phyloP scores from a whole-genome alignment of 1,140 invertebrate genomes.

The silkworm (Bombyx mori) region ASM3026992v2 NC_085114.1:4626001-4626500 shows the following conservation, averaged over 20 bases:
- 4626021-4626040: too few species aligned
- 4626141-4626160: too few species aligned
- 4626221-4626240: slow-evolving; percentile 25
- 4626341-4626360: slow-evolving; percentile 24
- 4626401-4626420: slow-evolving; percentile 22
- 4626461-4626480: slow-evolving; percentile 23
- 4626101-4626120: too few species aligned
- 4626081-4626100: too few species aligned
- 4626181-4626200: too few species aligned
- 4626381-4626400: slow-evolving; percentile 16
- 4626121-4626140: too few species aligned
- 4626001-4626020: too few species aligned
- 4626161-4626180: too few species aligned
- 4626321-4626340: slow-evolving; percentile 20
- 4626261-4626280: slow-evolving; percentile 21
- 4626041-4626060: too few species aligned
- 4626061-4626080: too few species aligned
- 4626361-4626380: slow-evolving; percentile 15
- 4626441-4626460: slow-evolving; percentile 19
- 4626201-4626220: slow-evolving; percentile 17
- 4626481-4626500: slow-evolving; percentile 15
- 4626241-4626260: slow-evolving; percentile 16
- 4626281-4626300: slow-evolving; percentile 26
- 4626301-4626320: slow-evolving; percentile 19
- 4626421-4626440: slow-evolving; percentile 15